Conservation (phyloP, 2,888 invertebrate species). For the Ormyrus nitidulus region DNA sequence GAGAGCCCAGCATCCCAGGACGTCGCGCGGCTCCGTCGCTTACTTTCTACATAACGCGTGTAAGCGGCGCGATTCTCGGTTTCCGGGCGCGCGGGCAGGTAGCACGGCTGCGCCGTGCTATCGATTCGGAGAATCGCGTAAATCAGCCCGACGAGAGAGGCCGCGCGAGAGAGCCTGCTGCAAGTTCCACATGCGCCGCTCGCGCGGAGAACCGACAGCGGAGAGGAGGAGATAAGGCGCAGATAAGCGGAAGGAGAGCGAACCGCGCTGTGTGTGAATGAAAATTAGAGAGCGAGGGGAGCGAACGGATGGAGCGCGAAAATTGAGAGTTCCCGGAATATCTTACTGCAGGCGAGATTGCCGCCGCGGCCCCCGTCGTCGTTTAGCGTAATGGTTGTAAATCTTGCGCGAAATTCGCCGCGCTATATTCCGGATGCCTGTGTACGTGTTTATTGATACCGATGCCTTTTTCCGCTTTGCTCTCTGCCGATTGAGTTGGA, state of each 20-base stretch:
- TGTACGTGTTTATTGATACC: too few species aligned
- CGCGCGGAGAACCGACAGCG: slow-evolving; percentile 12
- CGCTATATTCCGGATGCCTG: too few species aligned
- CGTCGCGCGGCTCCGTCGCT: neutral
- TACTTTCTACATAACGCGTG: slow-evolving; percentile 5
- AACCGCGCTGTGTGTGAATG: neutral
- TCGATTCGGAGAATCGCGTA: slow-evolving; percentile 62
- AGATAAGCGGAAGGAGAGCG: neutral
- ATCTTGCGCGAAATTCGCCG: too few species aligned
- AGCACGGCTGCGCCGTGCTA: slow-evolving; percentile 50
- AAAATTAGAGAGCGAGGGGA: slow-evolving; percentile 27
- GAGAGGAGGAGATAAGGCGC: neutral
- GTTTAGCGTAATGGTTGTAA: too few species aligned
- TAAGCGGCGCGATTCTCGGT: slow-evolving; percentile 38
- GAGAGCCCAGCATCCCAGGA: neutral
- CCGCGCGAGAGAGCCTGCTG: slow-evolving; percentile 25
- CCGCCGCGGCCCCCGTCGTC: too few species aligned
- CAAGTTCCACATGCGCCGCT: slow-evolving; percentile 50
- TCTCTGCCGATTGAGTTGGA: too few species aligned
- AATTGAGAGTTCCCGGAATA: too few species aligned
- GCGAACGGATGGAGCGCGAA: too few species aligned
- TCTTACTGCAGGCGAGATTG: too few species aligned
- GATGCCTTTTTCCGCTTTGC: too few species aligned
- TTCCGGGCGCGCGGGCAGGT: slow-evolving; percentile 53
- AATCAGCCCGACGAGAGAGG: slow-evolving; percentile 55